Base-by-base conservation (phyloP, 2,797 vertebrate genomes). In the Remorina albescens region DNA sequence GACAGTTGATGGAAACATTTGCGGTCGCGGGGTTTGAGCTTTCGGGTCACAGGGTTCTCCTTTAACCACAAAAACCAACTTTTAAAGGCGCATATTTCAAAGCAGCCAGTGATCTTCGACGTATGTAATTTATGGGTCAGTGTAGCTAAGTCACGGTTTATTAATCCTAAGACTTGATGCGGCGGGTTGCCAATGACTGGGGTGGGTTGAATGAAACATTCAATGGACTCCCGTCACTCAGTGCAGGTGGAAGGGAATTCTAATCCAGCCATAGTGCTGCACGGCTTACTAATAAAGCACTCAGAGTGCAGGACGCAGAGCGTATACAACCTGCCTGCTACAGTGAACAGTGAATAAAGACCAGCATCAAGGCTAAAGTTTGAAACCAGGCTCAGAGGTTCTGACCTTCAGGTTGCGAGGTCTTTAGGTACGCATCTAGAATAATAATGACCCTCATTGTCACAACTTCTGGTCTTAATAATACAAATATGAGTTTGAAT, bases 251-350 rank as follows among this genome's bases (percentile, higher is more conserved):
- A 82, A 80, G 74, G 71, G 84, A 89, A 89, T 90, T 84, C 85
- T 90, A 88, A 89, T 91, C 71, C 44, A 5, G 21, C 21, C 10
- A 1, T 2, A 2, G 70, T 54, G 82, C 81, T 36, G 79, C 67
- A 19, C 53, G 6, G 90, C 34, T 66, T 90, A 83, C 89, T 89
- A 88, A 91, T 89, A 70, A 74, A 77, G 49, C 71, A n/a, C 80
- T 81, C 42, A 3, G 70, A 42, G 76, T 70, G 79, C 82, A 84
- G 83, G 65, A 63, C 3, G 61, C 50, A 63, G 60, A 6, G 58
- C 13, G 28, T 4, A 13, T 21, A 13, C 19, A 12, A 42, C 51
- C 69, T 6, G 57, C 41, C 58, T 42, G 65, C 71, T 39, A 54
- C 70, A 2, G 37, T 4, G 47, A 82, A 41, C 73, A 41, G 39